These are phyloP conservation scores for Zoanthus sansibaricus DNA, from an alignment of 92 coral and sea anemone species.

Conservation along the genomic window DNA sequence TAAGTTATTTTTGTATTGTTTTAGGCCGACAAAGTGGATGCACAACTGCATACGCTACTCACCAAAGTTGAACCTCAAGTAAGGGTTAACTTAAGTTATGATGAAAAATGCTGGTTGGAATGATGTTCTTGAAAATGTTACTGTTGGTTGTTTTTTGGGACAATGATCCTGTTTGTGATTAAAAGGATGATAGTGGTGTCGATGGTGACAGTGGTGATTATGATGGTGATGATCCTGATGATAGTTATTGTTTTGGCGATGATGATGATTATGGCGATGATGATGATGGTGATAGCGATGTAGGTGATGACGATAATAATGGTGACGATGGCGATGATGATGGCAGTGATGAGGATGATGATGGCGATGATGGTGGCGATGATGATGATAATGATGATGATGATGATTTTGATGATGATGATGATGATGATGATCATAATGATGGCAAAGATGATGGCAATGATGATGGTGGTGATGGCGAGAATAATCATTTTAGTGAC, in stretches of 20 bases:
- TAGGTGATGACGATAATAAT: neutral
- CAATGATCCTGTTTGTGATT: neutral
- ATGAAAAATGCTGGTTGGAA: neutral
- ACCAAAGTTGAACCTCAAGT: slow-evolving; percentile 91
- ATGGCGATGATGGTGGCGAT: neutral
- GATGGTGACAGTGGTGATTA: neutral
- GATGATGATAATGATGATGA: neutral
- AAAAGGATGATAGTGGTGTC: neutral
- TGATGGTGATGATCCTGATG: neutral
- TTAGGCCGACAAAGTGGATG: slow-evolving; percentile 96
- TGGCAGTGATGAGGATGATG: neutral
- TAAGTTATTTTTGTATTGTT: neutral
- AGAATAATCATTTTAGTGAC: no score
- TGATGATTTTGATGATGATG: no score
- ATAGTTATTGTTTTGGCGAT: no score
- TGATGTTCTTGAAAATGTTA: neutral
- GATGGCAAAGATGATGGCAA: no score
- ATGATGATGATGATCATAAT: no score
- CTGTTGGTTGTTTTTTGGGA: neutral
- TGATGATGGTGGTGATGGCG: neutral
- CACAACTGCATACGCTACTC: slow-evolving; percentile 88
- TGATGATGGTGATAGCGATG: neutral
- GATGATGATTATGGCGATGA: no score
- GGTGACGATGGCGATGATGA: neutral
- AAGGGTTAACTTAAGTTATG: neutral